Evolutionary conservation across 2,888 invertebrate genomes (phyloP).

Genomic region (Papilio protenor): DNA sequence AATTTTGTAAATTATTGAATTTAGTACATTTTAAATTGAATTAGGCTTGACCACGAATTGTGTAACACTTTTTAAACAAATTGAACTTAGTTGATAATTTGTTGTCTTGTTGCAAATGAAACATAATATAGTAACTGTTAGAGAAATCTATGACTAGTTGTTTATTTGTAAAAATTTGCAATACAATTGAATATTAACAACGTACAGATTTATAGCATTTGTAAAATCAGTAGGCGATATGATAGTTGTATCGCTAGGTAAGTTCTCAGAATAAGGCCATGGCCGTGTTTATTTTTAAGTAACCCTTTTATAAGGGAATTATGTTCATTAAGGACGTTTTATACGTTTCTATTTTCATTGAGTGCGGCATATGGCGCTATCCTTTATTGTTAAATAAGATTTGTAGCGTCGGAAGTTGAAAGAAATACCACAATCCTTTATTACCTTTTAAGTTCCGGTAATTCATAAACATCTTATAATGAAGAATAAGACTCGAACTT

Average conservation of each 20-base stretch:
- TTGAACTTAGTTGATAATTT: not conserved
- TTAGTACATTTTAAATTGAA: not conserved
- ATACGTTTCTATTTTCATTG: constrained; percentile 68
- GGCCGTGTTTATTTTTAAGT: constrained; percentile 72
- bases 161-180: not conserved
- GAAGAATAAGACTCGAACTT: not conserved
- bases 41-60: not conserved
- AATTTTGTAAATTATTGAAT: not conserved
- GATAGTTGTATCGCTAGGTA: constrained; percentile 28
- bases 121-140: not conserved
- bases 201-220: not conserved
- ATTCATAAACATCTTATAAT: not conserved
- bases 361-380: constrained; percentile 52
- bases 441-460: constrained; percentile 36
- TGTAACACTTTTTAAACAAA: not conserved
- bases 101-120: not conserved
- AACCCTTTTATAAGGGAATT: constrained; percentile 82
- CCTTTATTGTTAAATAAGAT: constrained; percentile 50
- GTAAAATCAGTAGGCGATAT: constrained; percentile 20
- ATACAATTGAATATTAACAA: not conserved
- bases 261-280: constrained; percentile 60
- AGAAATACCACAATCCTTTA: constrained; percentile 35
- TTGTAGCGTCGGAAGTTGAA: constrained; percentile 43
- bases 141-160: not conserved
- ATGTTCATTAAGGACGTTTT: constrained; percentile 80